Evolutionary conservation across 2,797 vertebrate genomes (phyloP).

Genomic region (Phrynocephalus vlangalii): DNA sequence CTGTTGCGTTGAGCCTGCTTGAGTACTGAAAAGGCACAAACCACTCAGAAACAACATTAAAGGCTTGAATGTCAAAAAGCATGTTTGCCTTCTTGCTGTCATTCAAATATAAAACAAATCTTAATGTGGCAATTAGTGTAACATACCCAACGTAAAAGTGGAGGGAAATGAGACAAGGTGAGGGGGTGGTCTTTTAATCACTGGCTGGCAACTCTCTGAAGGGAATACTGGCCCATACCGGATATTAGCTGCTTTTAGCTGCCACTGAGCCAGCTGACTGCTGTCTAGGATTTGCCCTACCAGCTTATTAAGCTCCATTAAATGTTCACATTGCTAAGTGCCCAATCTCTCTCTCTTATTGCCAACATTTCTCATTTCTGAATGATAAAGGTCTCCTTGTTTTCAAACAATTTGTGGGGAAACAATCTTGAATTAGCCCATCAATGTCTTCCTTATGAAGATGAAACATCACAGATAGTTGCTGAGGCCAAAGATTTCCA

Average conservation of each 20-base stretch:
- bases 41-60: neutral
- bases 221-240: neutral
- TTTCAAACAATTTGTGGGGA: neutral
- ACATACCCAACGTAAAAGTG: neutral
- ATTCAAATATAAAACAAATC: neutral
- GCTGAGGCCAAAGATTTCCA: neutral
- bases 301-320: neutral
- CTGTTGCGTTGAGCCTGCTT: neutral
- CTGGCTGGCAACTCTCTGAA: conserved; percentile 11
- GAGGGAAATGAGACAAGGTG: neutral
- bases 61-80: neutral
- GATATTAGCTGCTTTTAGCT: conserved; percentile 20
- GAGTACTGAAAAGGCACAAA: neutral
- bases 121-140: neutral
- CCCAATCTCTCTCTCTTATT: neutral
- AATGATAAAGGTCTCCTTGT: neutral
- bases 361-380: conserved; percentile 6
- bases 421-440: neutral
- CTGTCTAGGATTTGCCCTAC: neutral
- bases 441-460: neutral
- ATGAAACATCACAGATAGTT: neutral
- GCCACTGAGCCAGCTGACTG: neutral
- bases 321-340: neutral
- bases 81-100: neutral
- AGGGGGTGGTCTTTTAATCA: neutral